Evolutionary conservation across 1,140 invertebrate species (phyloP), one percentile per base, ranked within the genome.

Genomic region (Atta colombica): DNA sequence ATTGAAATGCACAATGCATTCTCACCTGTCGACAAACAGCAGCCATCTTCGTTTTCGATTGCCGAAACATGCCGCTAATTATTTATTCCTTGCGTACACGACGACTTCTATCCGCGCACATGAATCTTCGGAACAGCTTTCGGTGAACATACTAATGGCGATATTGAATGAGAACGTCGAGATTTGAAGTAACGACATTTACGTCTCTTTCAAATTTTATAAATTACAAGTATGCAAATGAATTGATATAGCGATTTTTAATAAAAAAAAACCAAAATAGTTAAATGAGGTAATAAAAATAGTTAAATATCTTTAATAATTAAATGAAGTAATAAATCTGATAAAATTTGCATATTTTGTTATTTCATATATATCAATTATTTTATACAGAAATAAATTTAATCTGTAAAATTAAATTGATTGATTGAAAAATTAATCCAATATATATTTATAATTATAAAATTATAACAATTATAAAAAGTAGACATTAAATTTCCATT

Each of bases 51-150:
- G 92, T 91, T 92, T 91, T 91, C 80, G 89, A 93, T 93, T 92
- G 92, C 93, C 92, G 92, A 94, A 94, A 92, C 92, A 91, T 25
- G 88, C 91, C 91, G 91, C 92, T 94, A 93, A 94, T 94, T 88
- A 94, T 92, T 94, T 94, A 94, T 94, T 94, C 93, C 61, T 78
- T 82, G 88, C 91, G 89, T 93, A 60, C 28, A 31, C 89, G 78
- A 58, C 51, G 65, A 78, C 88, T 82, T 55, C 35, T 31, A 88
- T 92, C 90, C 61, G 7, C 31, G 78, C 75, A 78, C 91, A 92
- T 92, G 92, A 89, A 86, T 85, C 90, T 87, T 89, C 72, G 89
- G 90, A 75, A 84, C 66, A 84, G 58, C 85, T 89, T 86, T 92
- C 91, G 90, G 89, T 89, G 87, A 75, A 92, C 91, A 92, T 93